Evolutionary conservation across 2,113 vertebrate species (phyloP), one percentile per base, ranked within the genome.

Genomic region (Oceanodroma tethys): DNA sequence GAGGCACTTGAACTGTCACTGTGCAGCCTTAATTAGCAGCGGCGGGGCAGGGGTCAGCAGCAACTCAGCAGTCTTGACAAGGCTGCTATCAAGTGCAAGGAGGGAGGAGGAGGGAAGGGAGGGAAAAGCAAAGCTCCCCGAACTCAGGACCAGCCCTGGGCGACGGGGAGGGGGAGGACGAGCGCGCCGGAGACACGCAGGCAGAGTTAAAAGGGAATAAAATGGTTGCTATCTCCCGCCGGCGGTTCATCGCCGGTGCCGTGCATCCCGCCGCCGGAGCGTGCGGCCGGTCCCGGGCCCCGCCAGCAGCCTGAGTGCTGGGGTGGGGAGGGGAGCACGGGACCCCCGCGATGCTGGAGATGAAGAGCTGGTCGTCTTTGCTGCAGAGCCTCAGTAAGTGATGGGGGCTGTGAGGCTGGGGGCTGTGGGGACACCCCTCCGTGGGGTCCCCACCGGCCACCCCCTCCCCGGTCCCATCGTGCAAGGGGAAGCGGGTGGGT

Each of bases 11-110:
- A 99, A 99, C 98, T 98, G 99, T 99, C 99, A 98, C 99, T 98
- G 98, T 94, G 98, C 98, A 98, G 98, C 98, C 98, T 99, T 99
- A 99, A 99, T 99, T 99, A 99, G 99, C 98, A 98, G 98, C 98
- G 97, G 92, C 88, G 88, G 99, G 98, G 99, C 98, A 99, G 98
- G 98, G 99, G 99, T 99, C 98, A 97, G 98, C 98, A 95, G 97
- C 98, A 98, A 97, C 99, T 98, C 98, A 97, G 97, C 98, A 93
- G 98, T 95, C 98, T 95, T 96, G 98, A 99, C 98, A 98, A 98
- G 97, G 97, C 97, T 98, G 98, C 98, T 98, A 98, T 98, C 97
- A 98, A 98, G 98, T 98, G 98, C 97, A 96, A 97, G 90, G 85
- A 94, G 91, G 91, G 70, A 76, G 93, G 92, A 95, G 86, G 73